Evolutionary conservation across 2,888 invertebrate genomes (phyloP), one percentile per base, ranked within the genome.

Genomic region (Acanthopleura granulata): DNA sequence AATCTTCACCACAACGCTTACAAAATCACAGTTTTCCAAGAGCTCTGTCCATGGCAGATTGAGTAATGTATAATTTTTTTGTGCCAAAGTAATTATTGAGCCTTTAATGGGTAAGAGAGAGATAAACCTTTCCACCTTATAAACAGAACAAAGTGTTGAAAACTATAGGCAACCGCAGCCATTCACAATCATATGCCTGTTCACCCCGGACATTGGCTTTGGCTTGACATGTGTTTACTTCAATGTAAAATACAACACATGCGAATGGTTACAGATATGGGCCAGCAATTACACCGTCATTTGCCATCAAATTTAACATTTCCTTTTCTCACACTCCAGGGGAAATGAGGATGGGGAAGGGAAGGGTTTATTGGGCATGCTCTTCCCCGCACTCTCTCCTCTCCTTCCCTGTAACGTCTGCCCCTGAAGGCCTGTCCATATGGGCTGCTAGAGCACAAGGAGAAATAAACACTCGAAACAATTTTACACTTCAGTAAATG

Each of bases 401-500:
- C n/a, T 9, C 57, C 22, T 12, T 57, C 18, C 6, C 12, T 12
- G 6, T 12, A 6, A 57, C 1, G 40, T 40, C 40, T 40, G 40
- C 40, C 40, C 40, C 40, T 40, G 4, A 40, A 25, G 66, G 66
- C 6, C 25, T 27, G 16, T 27, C 66, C 66, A 66, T 66, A 66
- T 66, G 66, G 66, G 22, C 22, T 27, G 66, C 25, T 57, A 57
- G 57, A 57, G 18, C 57, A 57, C 6, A 22, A 57, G 22, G 66
- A 27, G 66, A 66, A 66, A 66, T 66, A 66, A 66, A 66, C 66
- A 66, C 25, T 66, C 3, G 22, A 66, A 27, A 66, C 29, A 27
- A 66, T 66, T 66, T 66, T 66, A 66, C 66, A 66, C 66, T 27
- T 66, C 22, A 66, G 66, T 66, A 66, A 66, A 27, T 66, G 66